phyloP scores from a whole-genome alignment of 2,113 vertebrate genomes.

The Synodontis membranacea region DNA sequence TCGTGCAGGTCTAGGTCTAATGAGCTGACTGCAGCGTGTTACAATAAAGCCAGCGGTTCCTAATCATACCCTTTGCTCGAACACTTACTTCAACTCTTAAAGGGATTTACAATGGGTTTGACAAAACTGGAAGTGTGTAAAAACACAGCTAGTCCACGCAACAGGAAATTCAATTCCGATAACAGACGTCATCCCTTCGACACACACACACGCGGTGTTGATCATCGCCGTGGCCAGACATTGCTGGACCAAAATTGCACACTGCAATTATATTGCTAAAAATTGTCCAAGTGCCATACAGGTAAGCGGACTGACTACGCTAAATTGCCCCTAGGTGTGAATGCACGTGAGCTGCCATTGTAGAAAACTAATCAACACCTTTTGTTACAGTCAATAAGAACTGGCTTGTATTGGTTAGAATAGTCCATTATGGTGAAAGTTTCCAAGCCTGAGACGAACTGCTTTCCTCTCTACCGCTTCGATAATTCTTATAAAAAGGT shows the following conservation, averaged over 20 bases:
- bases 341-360: not conserved
- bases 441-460: not conserved
- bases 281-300: not conserved
- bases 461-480: not conserved
- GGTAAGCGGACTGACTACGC: not conserved
- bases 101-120: not conserved
- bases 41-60: not conserved
- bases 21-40: conserved; percentile 1
- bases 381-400: not conserved
- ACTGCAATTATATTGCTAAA: not conserved
- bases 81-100: not conserved
- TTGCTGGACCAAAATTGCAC: not conserved
- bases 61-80: not conserved
- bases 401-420: not conserved
- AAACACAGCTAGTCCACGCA: not conserved
- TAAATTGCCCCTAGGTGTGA: not conserved
- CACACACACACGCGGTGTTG: not conserved
- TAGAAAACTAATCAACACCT: not conserved
- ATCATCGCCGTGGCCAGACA: not conserved
- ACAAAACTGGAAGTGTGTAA: not conserved
- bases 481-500: not conserved
- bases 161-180: not conserved
- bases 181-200: not conserved
- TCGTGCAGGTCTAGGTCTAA: not conserved
- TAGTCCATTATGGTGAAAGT: not conserved